Evolutionary conservation across 1,140 invertebrate genomes (phyloP).

Genomic region (Colletes gigas): DNA sequence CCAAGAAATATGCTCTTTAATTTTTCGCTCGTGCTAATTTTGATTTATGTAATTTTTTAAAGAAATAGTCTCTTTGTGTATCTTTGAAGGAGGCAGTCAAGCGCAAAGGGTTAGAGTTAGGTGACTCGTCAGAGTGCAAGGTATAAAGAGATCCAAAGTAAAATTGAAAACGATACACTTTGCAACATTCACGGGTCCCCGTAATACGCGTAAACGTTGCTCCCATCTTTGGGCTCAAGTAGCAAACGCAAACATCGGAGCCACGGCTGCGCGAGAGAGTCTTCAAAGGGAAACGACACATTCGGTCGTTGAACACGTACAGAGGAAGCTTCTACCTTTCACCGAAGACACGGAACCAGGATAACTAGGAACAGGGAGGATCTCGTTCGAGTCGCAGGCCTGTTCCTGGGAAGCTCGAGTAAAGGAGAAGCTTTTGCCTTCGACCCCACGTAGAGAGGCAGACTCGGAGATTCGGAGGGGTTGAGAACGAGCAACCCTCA

Average conservation of each 20-base stretch:
- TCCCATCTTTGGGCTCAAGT: not conserved
- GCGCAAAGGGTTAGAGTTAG: too few relatives aligned
- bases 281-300: slow-evolving; percentile 43
- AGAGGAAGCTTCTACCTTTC: slow-evolving; percentile 56
- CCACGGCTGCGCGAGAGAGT: not conserved
- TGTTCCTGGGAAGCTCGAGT: slow-evolving; percentile 68
- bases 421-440: slow-evolving; percentile 73
- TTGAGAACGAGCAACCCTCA: slow-evolving; percentile 71
- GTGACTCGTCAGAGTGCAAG: too few relatives aligned
- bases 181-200: not conserved
- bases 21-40: too few relatives aligned
- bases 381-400: slow-evolving; percentile 71
- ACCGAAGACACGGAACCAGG: slow-evolving; percentile 51
- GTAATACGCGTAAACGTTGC: slow-evolving; percentile 33
- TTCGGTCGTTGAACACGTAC: slow-evolving; percentile 57
- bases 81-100: too few relatives aligned
- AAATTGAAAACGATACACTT: not conserved
- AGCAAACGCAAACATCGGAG: slow-evolving; percentile 23
- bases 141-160: too few relatives aligned
- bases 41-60: too few relatives aligned
- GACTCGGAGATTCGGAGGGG: slow-evolving; percentile 56
- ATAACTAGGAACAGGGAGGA: slow-evolving; percentile 70
- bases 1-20: too few relatives aligned
- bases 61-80: too few relatives aligned
- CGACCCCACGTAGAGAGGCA: slow-evolving; percentile 43